Evolutionary conservation across 2,888 invertebrate genomes (phyloP).

Genomic region (Polydrusus cervinus): DNA sequence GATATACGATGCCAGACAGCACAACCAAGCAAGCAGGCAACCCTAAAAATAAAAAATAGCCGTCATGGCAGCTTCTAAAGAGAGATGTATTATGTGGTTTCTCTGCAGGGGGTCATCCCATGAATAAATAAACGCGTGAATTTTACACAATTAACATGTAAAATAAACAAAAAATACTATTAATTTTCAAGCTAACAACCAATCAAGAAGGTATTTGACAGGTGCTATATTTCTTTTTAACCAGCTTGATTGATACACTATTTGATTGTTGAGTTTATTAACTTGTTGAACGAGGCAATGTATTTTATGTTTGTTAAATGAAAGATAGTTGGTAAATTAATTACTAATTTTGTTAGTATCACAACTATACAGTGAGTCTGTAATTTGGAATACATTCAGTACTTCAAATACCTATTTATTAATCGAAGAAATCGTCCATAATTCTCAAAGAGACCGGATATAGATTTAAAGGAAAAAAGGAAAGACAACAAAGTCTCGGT

Average conservation of each 20-base stretch:
- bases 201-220: conserved; percentile 70
- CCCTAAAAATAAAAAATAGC: conserved; percentile 61
- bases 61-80: conserved; percentile 65
- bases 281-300: conserved; percentile 69
- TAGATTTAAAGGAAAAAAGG: too few species aligned
- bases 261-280: conserved; percentile 72
- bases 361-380: too few species aligned
- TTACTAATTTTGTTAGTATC: too few species aligned
- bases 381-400: too few species aligned
- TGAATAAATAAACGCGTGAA: conserved; percentile 73
- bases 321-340: conserved; percentile 24
- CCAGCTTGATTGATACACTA: conserved; percentile 69
- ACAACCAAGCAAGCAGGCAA: conserved; percentile 51
- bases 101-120: conserved; percentile 70
- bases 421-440: too few species aligned
- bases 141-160: conserved; percentile 73
- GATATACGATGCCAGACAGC: conserved; percentile 63
- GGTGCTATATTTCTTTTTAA: conserved; percentile 54
- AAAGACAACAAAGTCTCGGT: too few species aligned
- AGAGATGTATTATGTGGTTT: conserved; percentile 69
- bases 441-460: too few species aligned
- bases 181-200: conserved; percentile 70
- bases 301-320: conserved; percentile 35
- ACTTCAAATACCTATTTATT: too few species aligned
- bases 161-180: conserved; percentile 71